Conservation (phyloP, 2,888 invertebrate genomes). For the Drosophila mayaguana region DNA sequence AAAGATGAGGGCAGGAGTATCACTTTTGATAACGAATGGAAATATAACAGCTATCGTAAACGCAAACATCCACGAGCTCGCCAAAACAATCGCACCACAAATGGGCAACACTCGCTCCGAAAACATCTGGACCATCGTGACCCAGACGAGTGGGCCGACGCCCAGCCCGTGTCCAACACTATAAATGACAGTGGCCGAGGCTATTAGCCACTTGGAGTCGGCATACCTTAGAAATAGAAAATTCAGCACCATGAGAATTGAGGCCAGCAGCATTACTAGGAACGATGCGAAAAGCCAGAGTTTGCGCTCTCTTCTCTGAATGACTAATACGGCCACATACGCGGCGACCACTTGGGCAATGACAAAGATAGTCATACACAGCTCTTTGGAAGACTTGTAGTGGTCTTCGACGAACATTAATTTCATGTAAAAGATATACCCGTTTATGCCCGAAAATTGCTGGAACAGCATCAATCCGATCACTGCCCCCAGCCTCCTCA, state of each 20-base stretch:
- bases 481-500: constrained; percentile 88
- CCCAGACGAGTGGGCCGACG: constrained; percentile 91
- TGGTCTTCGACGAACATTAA: constrained; percentile 85
- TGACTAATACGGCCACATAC: constrained; percentile 89
- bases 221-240: constrained; percentile 84
- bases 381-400: rapidly evolving
- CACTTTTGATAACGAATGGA: constrained; percentile 85
- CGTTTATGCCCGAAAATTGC: constrained; percentile 92
- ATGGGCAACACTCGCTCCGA: constrained; percentile 91
- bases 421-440: constrained; percentile 91
- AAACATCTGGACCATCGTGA: constrained; percentile 91
- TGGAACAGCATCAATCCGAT: constrained; percentile 94
- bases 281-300: constrained; percentile 90
- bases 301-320: constrained; percentile 91
- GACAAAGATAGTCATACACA: constrained; percentile 84
- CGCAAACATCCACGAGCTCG: constrained; percentile 91
- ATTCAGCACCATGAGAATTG: constrained; percentile 88
- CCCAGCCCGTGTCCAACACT: constrained; percentile 89
- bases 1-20: constrained; percentile 88
- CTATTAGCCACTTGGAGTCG: constrained; percentile 87
- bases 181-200: background rate
- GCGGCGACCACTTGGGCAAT: constrained; percentile 89
- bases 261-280: constrained; percentile 88
- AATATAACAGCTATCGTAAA: constrained; percentile 91
- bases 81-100: constrained; percentile 90